Percentiles rank a stretch among this genome's conserved stretches.
phyloP scores from a whole-genome alignment of 1,140 invertebrate species.

The Meloidogyne hapla region DNA sequence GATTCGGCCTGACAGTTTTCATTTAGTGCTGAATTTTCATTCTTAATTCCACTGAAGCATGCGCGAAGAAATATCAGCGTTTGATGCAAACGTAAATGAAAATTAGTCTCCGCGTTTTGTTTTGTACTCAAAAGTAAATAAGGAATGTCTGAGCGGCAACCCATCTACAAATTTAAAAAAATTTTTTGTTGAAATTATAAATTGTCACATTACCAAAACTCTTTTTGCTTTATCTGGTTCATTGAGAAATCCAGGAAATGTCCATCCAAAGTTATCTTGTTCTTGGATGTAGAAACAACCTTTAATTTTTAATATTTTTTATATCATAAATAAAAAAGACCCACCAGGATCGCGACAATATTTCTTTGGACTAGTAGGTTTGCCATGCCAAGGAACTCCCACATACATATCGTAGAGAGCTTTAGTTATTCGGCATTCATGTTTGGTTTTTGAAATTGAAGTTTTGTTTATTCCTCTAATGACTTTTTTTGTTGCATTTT shows the following conservation, averaged over 20 bases:
- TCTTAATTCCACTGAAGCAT: background rate
- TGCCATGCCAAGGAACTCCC: background rate
- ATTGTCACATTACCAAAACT: background rate
- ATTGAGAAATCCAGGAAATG: background rate
- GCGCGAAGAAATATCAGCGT: background rate
- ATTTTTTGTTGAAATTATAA: accelerated
- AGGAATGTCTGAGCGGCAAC: background rate
- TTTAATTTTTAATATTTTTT: background rate
- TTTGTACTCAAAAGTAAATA: background rate
- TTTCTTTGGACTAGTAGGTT: background rate
- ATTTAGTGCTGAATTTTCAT: background rate
- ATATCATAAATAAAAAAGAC: background rate
- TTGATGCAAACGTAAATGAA: background rate
- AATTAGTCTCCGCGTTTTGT: background rate
- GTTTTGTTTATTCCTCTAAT: background rate
- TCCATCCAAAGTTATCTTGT: background rate
- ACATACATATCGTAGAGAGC: background rate
- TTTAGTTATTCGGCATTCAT: constrained; percentile 2
- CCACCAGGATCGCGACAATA: background rate
- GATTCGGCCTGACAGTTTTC: background rate
- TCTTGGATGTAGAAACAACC: background rate
- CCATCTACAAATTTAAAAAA: background rate
- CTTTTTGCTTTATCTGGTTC: background rate
- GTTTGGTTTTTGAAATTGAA: background rate
- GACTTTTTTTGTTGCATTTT: background rate